A percentile compares a stretch with the other conserved stretches of the same genome.
phyloP scores from a whole-genome alignment of 2,888 invertebrate species.

The Dynastes tityus region DNA sequence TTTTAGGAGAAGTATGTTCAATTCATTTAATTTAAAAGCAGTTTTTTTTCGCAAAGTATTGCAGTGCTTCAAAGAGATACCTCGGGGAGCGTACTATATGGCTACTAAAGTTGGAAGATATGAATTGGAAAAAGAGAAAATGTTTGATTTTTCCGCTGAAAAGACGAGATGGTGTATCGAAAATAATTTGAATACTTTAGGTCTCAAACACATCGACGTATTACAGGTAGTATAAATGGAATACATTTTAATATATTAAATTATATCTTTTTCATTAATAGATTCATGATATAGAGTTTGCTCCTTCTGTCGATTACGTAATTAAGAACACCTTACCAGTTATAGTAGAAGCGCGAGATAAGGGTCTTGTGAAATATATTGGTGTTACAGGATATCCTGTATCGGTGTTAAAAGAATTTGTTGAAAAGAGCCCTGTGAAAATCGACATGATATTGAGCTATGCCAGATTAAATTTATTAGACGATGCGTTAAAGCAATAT shows the following conservation, averaged over 20 bases:
- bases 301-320: slow-evolving; percentile 81
- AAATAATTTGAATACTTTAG: slow-evolving; percentile 81
- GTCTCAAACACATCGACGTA: slow-evolving; percentile 88
- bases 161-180: slow-evolving; percentile 84
- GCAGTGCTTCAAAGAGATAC: slow-evolving; percentile 84
- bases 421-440: slow-evolving; percentile 75
- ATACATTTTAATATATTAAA: slow-evolving; percentile 16
- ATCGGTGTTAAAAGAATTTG: slow-evolving; percentile 81
- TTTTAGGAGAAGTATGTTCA: slow-evolving; percentile 82
- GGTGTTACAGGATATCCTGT: slow-evolving; percentile 93
- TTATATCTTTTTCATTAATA: slow-evolving; percentile 64
- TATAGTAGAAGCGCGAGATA: slow-evolving; percentile 81
- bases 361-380: slow-evolving; percentile 84
- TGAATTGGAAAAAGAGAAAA: slow-evolving; percentile 77
- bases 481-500: slow-evolving; percentile 83
- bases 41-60: slow-evolving; percentile 48
- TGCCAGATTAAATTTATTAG: slow-evolving; percentile 85
- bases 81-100: slow-evolving; percentile 87
- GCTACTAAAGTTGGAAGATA: slow-evolving; percentile 96
- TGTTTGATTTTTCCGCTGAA: slow-evolving; percentile 90
- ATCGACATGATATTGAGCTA: slow-evolving; percentile 86
- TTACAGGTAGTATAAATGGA: slow-evolving; percentile 80
- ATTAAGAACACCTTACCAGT: slow-evolving; percentile 90
- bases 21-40: background rate
- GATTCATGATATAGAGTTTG: slow-evolving; percentile 96